Evolutionary conservation across 2,888 invertebrate species (phyloP), one percentile per base, ranked within the genome.

Genomic region (Gymnoscelis rufifasciata): DNA sequence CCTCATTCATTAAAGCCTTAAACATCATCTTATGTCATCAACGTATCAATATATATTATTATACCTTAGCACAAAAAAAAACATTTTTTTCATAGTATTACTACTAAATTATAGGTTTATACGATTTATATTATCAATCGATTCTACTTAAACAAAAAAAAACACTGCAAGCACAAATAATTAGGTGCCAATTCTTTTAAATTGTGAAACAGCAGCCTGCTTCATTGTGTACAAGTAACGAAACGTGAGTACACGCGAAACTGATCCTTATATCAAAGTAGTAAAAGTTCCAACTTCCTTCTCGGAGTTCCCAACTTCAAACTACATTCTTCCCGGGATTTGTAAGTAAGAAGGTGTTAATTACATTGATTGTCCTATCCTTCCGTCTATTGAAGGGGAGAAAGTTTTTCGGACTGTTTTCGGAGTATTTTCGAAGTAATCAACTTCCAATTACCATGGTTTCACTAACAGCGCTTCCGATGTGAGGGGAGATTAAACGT

Each of bases 341-440:
- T 45, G 36, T 42, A 26, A 38, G 26, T 35, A 14, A 45, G 43
- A 30, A 54, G 51, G 58, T 54, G 58, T 51, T 58, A 58, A 58
- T 58, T 43, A 45, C 28, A 35, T 51, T 49, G 51, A 58, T 51
- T 51, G 57, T 52, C 37, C 37, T 52, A 58, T 52, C 56, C 56
- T 57, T 31, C 49, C 39, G 39, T 44, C 31, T 36, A 27, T 37
- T 8, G 41, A 47, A 38, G 43, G 47, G 45, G 45, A 52, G 52
- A 48, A 52, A 52, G 53, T 51, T 53, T 45, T 51, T 40, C 41
- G 47, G 51, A 43, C 51, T 56, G 35, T 35, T 35, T 35, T 35
- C 19, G 35, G 19, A 35, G 35, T 35, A 35, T 35, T 35, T 15
- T 23, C 35, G 35, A 35, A 35, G 35, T 19, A 35, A 58, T 58